phyloP scores from a whole-genome alignment of 2,888 invertebrate species.

The Tenthredo distinguenda region DNA sequence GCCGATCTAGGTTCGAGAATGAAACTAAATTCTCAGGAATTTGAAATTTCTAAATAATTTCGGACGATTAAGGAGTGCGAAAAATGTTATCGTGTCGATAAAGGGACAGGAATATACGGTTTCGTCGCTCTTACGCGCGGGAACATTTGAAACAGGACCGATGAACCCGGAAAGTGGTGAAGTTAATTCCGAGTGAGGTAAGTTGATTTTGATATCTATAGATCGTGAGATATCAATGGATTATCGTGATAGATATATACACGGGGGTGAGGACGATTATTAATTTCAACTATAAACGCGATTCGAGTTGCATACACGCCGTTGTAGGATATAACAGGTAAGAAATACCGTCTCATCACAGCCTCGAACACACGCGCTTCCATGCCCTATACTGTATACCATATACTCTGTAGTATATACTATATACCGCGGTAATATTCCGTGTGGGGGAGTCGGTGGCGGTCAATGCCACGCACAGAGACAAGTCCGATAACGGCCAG shows the following conservation, averaged over 20 bases:
- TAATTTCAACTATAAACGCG: slow-evolving; percentile 39
- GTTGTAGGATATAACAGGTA: slow-evolving; percentile 25
- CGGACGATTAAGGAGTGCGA: too few relatives aligned
- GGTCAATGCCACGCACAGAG: slow-evolving; percentile 75
- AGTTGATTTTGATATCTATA: background rate
- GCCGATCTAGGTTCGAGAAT: too few relatives aligned
- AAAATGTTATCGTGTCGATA: too few relatives aligned
- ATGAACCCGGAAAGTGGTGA: slow-evolving; percentile 10
- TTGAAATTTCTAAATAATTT: too few relatives aligned
- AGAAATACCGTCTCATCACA: slow-evolving; percentile 27
- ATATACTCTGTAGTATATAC: background rate
- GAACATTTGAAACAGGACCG: background rate
- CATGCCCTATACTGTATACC: background rate
- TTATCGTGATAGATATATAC: background rate
- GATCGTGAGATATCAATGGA: background rate
- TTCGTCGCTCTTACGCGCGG: background rate
- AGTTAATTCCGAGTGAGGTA: background rate
- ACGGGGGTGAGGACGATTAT: background rate
- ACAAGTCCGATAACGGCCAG: slow-evolving; percentile 48
- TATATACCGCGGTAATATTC: slow-evolving; percentile 61
- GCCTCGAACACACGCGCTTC: background rate
- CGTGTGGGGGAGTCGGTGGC: slow-evolving; percentile 76
- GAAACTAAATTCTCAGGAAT: too few relatives aligned
- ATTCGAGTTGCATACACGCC: background rate
- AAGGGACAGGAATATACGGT: too few relatives aligned